phyloP scores from a whole-genome alignment of 2,888 invertebrate genomes.

The Hymenopus coronatus region DNA sequence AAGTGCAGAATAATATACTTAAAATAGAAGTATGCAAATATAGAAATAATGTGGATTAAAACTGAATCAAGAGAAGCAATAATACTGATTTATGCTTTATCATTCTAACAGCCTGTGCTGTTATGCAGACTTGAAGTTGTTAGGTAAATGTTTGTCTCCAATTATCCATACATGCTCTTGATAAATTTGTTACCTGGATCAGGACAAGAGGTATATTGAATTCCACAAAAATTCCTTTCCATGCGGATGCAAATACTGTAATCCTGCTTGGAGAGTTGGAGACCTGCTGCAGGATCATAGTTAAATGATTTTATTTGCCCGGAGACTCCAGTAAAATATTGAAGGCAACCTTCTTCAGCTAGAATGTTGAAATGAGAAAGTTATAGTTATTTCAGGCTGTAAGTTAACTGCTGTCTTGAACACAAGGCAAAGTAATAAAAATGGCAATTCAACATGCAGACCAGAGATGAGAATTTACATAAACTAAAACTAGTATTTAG shows the following conservation, averaged over 20 bases:
- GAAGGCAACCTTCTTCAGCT: conserved; percentile 76
- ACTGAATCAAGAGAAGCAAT: no score
- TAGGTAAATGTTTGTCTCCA: no score
- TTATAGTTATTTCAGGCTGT: not conserved
- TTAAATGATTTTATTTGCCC: conserved; percentile 82
- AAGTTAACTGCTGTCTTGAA: not conserved
- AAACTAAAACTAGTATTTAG: no score
- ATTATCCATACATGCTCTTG: no score
- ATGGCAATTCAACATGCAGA: not conserved
- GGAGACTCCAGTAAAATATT: conserved; percentile 75
- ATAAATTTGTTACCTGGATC: conserved; percentile 55
- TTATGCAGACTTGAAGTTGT: no score
- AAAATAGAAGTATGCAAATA: no score
- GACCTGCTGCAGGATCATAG: conserved; percentile 70
- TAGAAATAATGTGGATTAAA: no score
- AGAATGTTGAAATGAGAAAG: conserved; percentile 11
- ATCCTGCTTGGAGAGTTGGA: conserved; percentile 84
- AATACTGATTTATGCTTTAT: no score
- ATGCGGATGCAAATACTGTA: conserved; percentile 82
- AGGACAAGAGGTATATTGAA: conserved; percentile 75
- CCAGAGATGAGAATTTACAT: no score
- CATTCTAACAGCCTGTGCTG: no score
- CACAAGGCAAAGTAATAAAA: not conserved
- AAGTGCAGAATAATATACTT: no score
- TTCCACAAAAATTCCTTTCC: conserved; percentile 83